These are phyloP conservation scores for Himalopsyche japonica DNA, from an alignment of 2,888 invertebrate genomes.

Conservation along the genomic window DNA sequence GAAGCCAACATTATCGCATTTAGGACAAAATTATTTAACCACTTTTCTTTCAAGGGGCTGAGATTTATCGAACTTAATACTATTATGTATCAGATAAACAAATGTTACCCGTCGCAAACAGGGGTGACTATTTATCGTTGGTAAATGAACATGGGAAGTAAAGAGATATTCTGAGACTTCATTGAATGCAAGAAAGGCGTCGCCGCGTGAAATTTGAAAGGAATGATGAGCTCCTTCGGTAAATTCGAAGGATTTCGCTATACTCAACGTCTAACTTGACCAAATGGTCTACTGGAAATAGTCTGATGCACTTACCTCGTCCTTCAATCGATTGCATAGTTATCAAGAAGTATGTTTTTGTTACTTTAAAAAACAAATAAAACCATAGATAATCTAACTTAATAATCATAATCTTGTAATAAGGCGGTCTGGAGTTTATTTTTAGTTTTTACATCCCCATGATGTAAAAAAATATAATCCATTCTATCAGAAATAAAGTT, in stretches of 20 bases:
- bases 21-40: background rate
- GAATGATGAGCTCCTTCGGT: slow-evolving; percentile 8
- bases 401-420: no score
- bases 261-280: background rate
- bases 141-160: background rate
- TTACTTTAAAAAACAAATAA: no score
- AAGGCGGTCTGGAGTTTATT: no score
- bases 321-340: no score
- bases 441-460: no score
- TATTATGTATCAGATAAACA: background rate
- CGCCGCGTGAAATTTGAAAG: slow-evolving; percentile 19
- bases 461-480: no score
- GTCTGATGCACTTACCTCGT: no score
- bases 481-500: no score
- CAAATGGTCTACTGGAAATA: background rate
- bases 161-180: background rate
- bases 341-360: no score
- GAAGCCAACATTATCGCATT: no score
- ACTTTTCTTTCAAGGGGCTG: no score
- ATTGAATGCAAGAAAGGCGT: slow-evolving; percentile 8
- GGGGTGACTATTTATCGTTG: background rate
- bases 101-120: background rate
- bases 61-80: background rate
- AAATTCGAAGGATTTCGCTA: background rate
- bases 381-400: no score